These are phyloP conservation scores for Limonius californicus DNA, from an alignment of 1,140 invertebrate genomes.

Conservation along the genomic window DNA sequence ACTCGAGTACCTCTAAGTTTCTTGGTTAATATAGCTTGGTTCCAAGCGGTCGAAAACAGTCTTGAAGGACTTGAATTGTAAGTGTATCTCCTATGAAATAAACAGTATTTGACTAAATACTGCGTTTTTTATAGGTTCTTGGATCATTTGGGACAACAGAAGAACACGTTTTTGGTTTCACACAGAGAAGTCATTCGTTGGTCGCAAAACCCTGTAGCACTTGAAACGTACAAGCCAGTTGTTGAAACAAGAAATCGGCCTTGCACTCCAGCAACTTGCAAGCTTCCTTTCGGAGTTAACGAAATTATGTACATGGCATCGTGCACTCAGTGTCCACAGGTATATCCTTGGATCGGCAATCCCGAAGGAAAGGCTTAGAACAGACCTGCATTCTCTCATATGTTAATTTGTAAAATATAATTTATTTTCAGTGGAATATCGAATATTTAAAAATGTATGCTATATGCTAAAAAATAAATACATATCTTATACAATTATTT, in stretches of 20 bases:
- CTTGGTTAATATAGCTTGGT: background rate
- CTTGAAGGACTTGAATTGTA: background rate
- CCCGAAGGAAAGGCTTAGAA: conserved; percentile 40
- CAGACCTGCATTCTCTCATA: too few species aligned
- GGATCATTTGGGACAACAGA: conserved; percentile 21
- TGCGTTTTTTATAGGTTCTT: conserved; percentile 26
- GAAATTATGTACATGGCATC: conserved; percentile 47
- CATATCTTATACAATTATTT: too few species aligned
- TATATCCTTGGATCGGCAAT: conserved; percentile 50
- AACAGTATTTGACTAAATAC: conserved; percentile 18
- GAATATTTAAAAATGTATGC: too few species aligned
- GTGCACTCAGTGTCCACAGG: conserved; percentile 46
- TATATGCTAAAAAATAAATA: too few species aligned
- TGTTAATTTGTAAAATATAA: too few species aligned
- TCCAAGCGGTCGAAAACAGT: background rate
- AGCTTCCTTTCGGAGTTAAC: conserved; percentile 38
- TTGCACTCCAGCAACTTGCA: background rate
- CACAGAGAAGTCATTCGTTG: conserved; percentile 35
- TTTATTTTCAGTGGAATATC: too few species aligned
- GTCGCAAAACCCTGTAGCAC: conserved; percentile 32
- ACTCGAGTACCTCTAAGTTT: conserved; percentile 35
- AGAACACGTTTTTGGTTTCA: conserved; percentile 35
- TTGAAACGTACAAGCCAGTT: conserved; percentile 32
- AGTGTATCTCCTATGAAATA: background rate
- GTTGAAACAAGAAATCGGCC: background rate